Evolutionary conservation across 2,113 vertebrate species (phyloP).

Genomic region (Perccottus glenii): DNA sequence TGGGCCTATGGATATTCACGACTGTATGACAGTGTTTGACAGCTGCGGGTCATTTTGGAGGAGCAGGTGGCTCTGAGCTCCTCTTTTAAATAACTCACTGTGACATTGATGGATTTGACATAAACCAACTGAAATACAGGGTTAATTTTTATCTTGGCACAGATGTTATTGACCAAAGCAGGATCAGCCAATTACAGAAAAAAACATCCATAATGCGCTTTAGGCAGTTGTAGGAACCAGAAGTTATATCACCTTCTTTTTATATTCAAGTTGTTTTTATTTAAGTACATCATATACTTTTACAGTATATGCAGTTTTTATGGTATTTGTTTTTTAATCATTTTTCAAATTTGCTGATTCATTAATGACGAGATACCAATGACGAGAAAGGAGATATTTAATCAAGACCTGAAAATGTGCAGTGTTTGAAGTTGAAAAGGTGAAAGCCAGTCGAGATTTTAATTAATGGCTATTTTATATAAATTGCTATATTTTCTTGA

Average conservation of each 20-base stretch:
- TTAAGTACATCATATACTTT: too few species aligned
- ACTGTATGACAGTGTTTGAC: slow-evolving; percentile 5
- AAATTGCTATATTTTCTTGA: too few species aligned
- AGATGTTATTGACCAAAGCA: neutral
- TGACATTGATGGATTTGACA: slow-evolving; percentile 16
- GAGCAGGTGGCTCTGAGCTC: slow-evolving; percentile 2
- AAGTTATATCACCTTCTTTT: too few species aligned
- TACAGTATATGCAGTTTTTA: too few species aligned
- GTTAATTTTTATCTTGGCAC: neutral
- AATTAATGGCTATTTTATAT: neutral
- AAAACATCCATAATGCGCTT: too few species aligned
- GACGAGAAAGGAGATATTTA: too few species aligned
- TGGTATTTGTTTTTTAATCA: too few species aligned
- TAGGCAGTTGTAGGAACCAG: too few species aligned
- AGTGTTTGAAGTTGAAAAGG: neutral
- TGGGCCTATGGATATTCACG: neutral
- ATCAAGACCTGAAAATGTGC: too few species aligned
- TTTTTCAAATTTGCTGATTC: too few species aligned
- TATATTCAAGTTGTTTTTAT: too few species aligned
- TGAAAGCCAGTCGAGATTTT: neutral
- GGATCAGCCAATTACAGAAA: neutral
- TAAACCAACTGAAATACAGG: slow-evolving; percentile 1
- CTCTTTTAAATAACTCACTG: slow-evolving; percentile 2
- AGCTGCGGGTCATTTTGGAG: slow-evolving; percentile 1
- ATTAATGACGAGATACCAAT: too few species aligned